phyloP scores from a whole-genome alignment of 1,140 invertebrate species.

The Cyclargus thomasi region DNA sequence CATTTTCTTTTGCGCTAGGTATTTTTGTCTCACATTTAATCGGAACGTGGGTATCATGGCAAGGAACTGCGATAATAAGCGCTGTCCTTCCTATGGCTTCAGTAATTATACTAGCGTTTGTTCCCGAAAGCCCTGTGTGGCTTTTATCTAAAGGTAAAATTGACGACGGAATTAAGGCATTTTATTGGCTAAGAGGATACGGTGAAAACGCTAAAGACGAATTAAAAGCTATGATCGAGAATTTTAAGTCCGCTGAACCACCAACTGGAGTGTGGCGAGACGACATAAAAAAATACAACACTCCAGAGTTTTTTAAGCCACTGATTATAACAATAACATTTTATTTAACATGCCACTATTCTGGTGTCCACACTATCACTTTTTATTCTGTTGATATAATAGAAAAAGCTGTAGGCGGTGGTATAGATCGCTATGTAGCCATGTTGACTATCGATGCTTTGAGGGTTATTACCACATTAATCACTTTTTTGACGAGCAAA shows the following conservation, averaged over 20 bases:
- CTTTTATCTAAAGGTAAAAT: constrained; percentile 15
- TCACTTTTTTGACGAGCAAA: not conserved
- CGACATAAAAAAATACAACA: not conserved
- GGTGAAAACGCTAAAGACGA: not conserved
- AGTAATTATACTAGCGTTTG: constrained; percentile 1
- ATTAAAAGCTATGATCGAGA: constrained; percentile 12
- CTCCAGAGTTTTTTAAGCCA: not conserved
- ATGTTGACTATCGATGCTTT: constrained; percentile 7
- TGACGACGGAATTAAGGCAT: constrained; percentile 7
- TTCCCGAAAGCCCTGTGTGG: constrained; percentile 11
- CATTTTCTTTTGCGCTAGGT: constrained; percentile 8
- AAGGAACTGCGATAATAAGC: constrained; percentile 2
- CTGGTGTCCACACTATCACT: constrained; percentile 1
- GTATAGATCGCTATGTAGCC: constrained; percentile 9
- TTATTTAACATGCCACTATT: constrained; percentile 7
- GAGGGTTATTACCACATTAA: constrained; percentile 1
- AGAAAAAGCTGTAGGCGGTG: constrained; percentile 6
- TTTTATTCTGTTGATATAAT: constrained; percentile 11
- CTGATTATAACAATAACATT: constrained; percentile 11
- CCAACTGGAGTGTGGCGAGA: not conserved
- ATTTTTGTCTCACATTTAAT: constrained; percentile 8
- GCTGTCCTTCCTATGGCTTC: constrained; percentile 4
- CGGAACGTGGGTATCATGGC: constrained; percentile 13
- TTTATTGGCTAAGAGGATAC: constrained; percentile 6
- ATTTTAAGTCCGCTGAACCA: not conserved